A percentile compares a stretch with the other conserved stretches of the same genome.
These are phyloP conservation scores for Subanguina moxae DNA, from an alignment of 1,140 invertebrate species.

Conservation along the genomic window DNA sequence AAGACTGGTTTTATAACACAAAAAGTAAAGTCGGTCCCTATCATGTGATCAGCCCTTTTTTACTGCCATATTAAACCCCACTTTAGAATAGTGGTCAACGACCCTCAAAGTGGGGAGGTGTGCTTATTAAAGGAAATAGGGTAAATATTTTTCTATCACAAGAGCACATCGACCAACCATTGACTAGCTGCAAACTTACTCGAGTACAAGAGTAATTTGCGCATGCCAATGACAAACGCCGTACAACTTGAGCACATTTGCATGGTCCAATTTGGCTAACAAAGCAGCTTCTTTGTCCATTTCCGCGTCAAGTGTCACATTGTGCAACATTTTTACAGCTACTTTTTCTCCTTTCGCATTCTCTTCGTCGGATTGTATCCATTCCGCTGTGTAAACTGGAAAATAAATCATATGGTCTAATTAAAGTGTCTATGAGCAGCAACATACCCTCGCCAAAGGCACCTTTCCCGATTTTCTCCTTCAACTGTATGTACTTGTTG, in stretches of 20 bases:
- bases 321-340: conserved; percentile 40
- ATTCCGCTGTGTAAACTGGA: conserved; percentile 33
- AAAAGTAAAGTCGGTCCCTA: too few species aligned
- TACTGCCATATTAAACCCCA: too few species aligned
- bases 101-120: too few species aligned
- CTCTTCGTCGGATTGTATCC: conserved; percentile 14
- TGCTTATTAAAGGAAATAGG: too few species aligned
- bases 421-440: too few species aligned
- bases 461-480: conserved; percentile 41
- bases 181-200: conserved; percentile 4
- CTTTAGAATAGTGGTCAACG: too few species aligned
- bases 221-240: conserved; percentile 28
- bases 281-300: conserved; percentile 50
- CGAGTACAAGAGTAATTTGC: conserved; percentile 36
- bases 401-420: too few species aligned
- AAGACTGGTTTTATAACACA: too few species aligned
- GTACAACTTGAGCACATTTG: conserved; percentile 42
- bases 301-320: conserved; percentile 32
- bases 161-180: neutral
- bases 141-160: too few species aligned
- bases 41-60: too few species aligned
- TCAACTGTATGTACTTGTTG: conserved; percentile 23
- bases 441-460: neutral
- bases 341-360: conserved; percentile 21
- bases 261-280: conserved; percentile 35